Percentiles rank a stretch among this genome's conserved stretches.
Conservation (phyloP, 2,888 invertebrate species). For the Drosophila setosimentum region DNA sequence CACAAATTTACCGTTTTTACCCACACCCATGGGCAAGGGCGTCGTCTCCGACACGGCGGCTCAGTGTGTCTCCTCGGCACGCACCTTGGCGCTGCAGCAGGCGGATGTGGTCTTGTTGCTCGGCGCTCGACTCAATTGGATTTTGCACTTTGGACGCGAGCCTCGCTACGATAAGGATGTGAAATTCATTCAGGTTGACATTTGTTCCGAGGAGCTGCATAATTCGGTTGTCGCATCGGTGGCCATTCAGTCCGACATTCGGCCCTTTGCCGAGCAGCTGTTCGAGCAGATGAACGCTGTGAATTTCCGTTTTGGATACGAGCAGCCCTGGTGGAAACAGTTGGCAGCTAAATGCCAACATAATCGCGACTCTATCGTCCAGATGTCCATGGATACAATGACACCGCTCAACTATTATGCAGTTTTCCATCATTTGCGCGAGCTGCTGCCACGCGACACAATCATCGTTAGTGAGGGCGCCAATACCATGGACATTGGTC, state of each 20-base stretch:
- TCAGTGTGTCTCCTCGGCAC: slow-evolving; percentile 93
- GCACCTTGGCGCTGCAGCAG: slow-evolving; percentile 93
- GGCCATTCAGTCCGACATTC: slow-evolving; percentile 94
- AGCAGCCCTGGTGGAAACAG: slow-evolving; percentile 91
- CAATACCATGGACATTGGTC: slow-evolving; percentile 99
- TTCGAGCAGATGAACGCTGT: slow-evolving; percentile 87
- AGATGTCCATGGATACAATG: slow-evolving; percentile 89
- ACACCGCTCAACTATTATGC: slow-evolving; percentile 97
- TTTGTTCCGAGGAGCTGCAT: slow-evolving; percentile 95
- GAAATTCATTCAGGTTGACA: slow-evolving; percentile 96
- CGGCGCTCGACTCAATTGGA: slow-evolving; percentile 98
- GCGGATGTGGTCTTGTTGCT: slow-evolving; percentile 95
- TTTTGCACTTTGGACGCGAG: slow-evolving; percentile 96
- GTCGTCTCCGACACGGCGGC: slow-evolving; percentile 90
- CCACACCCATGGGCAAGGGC: slow-evolving; percentile 98
- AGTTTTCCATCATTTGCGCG: slow-evolving; percentile 93
- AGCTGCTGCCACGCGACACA: slow-evolving; percentile 91
- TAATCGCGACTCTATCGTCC: slow-evolving; percentile 89
- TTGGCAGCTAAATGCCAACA: slow-evolving; percentile 90
- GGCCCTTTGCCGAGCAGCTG: slow-evolving; percentile 89
- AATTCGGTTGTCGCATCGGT: slow-evolving; percentile 93
- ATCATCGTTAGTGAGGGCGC: slow-evolving; percentile 98
- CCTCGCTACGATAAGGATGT: slow-evolving; percentile 93
- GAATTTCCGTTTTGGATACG: slow-evolving; percentile 87
- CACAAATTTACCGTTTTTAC: slow-evolving; percentile 94